Percentiles rank a stretch among this genome's conserved stretches.
phyloP scores from a whole-genome alignment of 2,797 vertebrate species.

The Gymnothorax reevesii region DNA sequence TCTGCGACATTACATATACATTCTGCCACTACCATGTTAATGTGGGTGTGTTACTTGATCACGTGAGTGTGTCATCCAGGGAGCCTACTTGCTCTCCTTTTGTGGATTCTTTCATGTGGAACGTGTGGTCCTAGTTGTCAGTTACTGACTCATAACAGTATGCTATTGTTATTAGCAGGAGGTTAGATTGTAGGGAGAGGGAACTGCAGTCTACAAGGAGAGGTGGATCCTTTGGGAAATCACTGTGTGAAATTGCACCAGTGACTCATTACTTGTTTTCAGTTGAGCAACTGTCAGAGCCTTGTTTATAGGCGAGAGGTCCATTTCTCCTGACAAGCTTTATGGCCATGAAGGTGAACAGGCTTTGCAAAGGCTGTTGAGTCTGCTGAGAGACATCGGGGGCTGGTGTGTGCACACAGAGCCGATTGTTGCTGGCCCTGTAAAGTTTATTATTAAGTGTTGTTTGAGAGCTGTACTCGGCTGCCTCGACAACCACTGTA shows the following conservation, averaged over 20 bases:
- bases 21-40: neutral
- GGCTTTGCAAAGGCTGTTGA: neutral
- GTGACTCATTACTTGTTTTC: neutral
- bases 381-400: no score
- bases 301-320: neutral
- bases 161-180: neutral
- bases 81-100: neutral
- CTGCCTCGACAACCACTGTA: neutral
- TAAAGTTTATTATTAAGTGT: conserved; percentile 7
- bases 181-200: neutral
- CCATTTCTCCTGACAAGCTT: neutral
- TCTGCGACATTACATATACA: neutral
- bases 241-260: neutral
- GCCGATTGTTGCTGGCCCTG: neutral
- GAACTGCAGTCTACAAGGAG: neutral
- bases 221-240: neutral
- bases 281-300: neutral
- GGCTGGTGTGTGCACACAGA: neutral
- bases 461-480: neutral
- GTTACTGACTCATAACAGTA: neutral
- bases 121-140: neutral
- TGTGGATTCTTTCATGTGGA: neutral
- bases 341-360: neutral
- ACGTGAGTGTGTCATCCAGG: conserved; percentile 12
- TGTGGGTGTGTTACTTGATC: conserved; percentile 16